These are phyloP conservation scores for Pecten maximus DNA, from an alignment of 2,888 invertebrate genomes.

Conservation along the genomic window DNA sequence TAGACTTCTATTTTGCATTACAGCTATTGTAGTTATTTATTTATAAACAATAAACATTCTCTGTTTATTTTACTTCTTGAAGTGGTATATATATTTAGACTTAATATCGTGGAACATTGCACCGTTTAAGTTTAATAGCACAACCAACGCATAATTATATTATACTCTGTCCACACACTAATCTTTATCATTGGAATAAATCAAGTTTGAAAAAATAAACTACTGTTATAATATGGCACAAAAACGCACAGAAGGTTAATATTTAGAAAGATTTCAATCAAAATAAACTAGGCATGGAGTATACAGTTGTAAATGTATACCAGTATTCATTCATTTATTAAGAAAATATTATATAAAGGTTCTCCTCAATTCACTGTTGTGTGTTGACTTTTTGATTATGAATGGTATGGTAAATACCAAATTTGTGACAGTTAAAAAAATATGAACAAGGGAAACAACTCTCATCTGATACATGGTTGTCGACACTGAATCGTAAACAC, in stretches of 20 bases:
- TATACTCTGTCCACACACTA: neutral
- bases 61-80: too few species aligned
- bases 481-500: neutral
- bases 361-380: too few species aligned
- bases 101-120: too few species aligned
- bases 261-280: too few species aligned
- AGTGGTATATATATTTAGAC: too few species aligned
- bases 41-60: too few species aligned
- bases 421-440: neutral
- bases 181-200: neutral
- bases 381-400: neutral
- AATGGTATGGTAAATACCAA: neutral
- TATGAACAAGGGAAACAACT: neutral
- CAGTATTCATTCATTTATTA: too few species aligned
- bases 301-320: too few species aligned
- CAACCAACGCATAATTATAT: neutral
- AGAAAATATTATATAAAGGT: too few species aligned
- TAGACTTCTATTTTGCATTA: too few species aligned
- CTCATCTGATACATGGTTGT: neutral
- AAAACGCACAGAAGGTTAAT: neutral
- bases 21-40: too few species aligned
- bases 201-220: neutral
- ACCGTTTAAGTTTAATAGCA: neutral
- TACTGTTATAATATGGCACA: neutral
- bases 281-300: too few species aligned